phyloP scores from a whole-genome alignment of 2,113 vertebrate species.

The Epinephelus fuscoguttatus region DNA sequence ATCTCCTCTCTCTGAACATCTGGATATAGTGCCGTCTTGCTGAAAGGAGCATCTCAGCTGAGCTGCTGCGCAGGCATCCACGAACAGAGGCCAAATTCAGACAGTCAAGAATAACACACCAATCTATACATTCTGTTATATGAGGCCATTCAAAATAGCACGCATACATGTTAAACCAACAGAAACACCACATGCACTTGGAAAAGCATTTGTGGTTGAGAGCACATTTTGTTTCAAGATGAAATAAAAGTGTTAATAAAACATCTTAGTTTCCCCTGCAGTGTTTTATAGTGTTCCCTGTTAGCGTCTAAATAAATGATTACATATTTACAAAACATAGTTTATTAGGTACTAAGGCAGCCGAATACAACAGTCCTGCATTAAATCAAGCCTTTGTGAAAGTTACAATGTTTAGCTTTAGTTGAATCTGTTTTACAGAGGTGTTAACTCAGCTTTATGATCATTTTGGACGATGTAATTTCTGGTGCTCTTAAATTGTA shows the following conservation, averaged over 20 bases:
- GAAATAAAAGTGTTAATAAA: neutral
- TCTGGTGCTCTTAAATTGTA: too few relatives aligned
- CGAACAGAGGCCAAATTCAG: neutral
- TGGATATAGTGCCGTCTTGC: conserved; percentile 24
- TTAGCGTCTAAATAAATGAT: neutral
- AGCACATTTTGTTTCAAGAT: neutral
- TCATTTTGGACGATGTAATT: too few relatives aligned
- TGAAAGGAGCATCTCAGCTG: conserved; percentile 12
- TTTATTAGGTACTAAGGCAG: too few relatives aligned
- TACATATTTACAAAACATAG: neutral
- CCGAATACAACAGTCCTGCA: too few relatives aligned
- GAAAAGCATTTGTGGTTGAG: neutral
- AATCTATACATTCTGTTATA: neutral
- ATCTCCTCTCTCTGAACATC: conserved; percentile 48
- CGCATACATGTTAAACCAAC: neutral
- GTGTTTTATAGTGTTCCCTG: neutral
- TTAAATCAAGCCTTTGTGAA: neutral
- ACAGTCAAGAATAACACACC: neutral
- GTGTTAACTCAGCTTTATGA: too few relatives aligned
- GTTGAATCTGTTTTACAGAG: too few relatives aligned
- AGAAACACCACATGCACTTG: neutral
- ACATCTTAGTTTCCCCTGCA: neutral
- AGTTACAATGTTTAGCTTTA: neutral
- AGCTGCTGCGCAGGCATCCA: neutral
- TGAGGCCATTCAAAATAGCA: neutral